phyloP scores from a whole-genome alignment of 1,140 invertebrate species.

The Gerris buenoi region DNA sequence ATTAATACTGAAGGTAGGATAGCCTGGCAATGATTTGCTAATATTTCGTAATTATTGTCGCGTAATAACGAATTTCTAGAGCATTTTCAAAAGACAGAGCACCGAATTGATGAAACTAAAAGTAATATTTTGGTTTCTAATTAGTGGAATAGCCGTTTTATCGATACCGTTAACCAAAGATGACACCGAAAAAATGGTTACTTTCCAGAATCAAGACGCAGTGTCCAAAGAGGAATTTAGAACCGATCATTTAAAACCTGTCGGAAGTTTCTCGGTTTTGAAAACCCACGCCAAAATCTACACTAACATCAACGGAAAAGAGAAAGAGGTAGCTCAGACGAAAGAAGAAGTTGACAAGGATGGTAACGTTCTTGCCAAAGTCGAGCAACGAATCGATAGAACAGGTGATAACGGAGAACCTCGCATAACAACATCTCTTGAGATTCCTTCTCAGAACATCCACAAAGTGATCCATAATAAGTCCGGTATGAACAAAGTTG shows the following conservation, averaged over 20 bases:
- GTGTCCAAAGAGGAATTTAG: no score
- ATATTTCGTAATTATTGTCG: no score
- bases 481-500: background rate
- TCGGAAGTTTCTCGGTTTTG: background rate
- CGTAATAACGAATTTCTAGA: no score
- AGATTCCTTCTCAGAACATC: slow-evolving; percentile 14
- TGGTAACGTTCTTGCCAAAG: slow-evolving; percentile 11
- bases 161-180: no score
- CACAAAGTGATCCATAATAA: slow-evolving; percentile 9
- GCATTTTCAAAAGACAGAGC: no score
- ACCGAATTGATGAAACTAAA: no score
- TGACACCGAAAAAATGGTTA: no score
- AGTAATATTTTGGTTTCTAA: no score
- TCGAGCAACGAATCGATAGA: slow-evolving; percentile 12
- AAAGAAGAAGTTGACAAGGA: slow-evolving; percentile 12
- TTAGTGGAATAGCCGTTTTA: no score
- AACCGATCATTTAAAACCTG: background rate
- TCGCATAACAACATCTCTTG: slow-evolving; percentile 11
- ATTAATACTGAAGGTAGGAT: no score
- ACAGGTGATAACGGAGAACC: background rate
- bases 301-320: background rate
- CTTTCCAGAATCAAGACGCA: no score
- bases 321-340: background rate
- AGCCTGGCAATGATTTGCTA: no score
- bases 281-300: background rate